These are phyloP conservation scores for Anarhynchus alexandrinus DNA, from an alignment of 2,113 vertebrate genomes.

Conservation along the genomic window DNA sequence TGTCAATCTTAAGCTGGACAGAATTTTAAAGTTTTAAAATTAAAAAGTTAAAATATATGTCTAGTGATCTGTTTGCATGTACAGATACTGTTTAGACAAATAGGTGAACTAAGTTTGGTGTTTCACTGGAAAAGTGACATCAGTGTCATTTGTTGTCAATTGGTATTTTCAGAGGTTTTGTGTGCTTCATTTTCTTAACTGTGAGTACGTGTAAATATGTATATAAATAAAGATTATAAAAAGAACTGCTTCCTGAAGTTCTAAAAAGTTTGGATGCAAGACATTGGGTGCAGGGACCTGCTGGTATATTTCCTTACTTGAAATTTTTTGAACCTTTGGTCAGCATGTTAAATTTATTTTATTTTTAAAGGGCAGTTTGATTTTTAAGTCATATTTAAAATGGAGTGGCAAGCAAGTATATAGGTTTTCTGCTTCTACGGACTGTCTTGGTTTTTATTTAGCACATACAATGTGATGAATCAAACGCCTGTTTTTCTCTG, in stretches of 20 bases:
- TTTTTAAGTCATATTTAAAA: neutral
- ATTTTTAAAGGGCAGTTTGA: neutral
- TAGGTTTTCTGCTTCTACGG: neutral
- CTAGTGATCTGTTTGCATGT: neutral
- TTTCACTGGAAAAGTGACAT: neutral
- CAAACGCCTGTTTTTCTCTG: neutral
- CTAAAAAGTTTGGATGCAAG: neutral
- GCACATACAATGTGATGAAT: neutral
- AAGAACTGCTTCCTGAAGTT: neutral
- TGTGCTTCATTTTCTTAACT: neutral
- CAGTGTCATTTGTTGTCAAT: accelerated
- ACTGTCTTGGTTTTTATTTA: neutral
- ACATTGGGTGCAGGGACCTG: neutral
- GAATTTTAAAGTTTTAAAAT: neutral
- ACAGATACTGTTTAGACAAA: neutral
- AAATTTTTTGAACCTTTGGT: neutral
- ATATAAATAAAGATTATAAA: neutral
- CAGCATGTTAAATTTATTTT: neutral
- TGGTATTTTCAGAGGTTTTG: neutral
- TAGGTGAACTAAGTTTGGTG: neutral
- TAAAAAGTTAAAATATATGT: neutral
- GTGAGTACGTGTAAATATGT: neutral
- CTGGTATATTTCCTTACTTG: neutral
- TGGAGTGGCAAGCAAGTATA: neutral
- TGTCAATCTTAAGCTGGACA: neutral